Conservation (phyloP, 2,113 vertebrate genomes). For the Pteropus alecto region DNA sequence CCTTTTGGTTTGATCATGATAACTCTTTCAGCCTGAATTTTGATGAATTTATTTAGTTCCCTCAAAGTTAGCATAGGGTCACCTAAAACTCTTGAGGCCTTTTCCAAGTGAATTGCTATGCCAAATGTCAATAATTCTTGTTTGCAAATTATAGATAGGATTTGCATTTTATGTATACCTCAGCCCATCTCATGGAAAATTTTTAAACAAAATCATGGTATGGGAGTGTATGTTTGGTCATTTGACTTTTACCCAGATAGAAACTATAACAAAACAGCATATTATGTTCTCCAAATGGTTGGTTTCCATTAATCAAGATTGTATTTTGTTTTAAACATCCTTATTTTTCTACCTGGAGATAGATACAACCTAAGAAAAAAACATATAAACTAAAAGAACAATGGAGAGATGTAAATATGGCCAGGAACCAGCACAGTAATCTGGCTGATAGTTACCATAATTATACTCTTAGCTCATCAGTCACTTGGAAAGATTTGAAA, state of each 20-base stretch:
- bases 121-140: not conserved
- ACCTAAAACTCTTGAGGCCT: not conserved
- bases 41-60: not conserved
- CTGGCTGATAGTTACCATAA: not conserved
- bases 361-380: not conserved
- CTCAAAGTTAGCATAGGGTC: not conserved
- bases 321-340: not conserved
- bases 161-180: not conserved
- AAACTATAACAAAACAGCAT: not conserved
- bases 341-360: not conserved
- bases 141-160: not conserved
- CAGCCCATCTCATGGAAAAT: not conserved
- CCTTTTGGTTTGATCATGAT: not conserved
- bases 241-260: not conserved
- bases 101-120: not conserved
- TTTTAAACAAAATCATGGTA: not conserved
- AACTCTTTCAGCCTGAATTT: constrained; percentile 22
- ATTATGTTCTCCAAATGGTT: not conserved
- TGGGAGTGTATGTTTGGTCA: not conserved
- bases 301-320: not conserved
- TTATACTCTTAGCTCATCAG: not conserved
- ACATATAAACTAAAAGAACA: not conserved
- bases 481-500: not conserved
- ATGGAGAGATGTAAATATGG: not conserved
- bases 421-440: not conserved